Evolutionary conservation across 2,797 vertebrate species (phyloP).

Genomic region (Chelidonichthys spinosus): DNA sequence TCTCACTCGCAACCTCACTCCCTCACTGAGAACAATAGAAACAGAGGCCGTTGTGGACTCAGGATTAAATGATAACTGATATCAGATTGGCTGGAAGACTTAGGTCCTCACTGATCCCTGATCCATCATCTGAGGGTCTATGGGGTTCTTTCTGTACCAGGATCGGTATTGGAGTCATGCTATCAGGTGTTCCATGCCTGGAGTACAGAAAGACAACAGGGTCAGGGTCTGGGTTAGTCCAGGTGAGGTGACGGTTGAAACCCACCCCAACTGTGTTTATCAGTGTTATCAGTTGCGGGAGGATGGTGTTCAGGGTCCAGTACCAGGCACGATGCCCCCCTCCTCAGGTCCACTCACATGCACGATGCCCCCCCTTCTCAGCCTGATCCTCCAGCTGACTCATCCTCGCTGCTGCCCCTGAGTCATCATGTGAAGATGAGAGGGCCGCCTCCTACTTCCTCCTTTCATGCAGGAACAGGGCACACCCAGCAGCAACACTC

Average conservation of each 20-base stretch:
- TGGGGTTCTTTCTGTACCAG: too few species aligned
- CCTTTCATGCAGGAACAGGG: slow-evolving; percentile 58
- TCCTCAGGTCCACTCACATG: slow-evolving; percentile 28
- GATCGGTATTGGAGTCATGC: neutral
- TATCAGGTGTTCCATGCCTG: slow-evolving; percentile 6
- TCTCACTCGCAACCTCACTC: too few species aligned
- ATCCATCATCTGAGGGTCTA: too few species aligned
- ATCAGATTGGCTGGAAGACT: too few species aligned
- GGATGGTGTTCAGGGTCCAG: slow-evolving; percentile 10
- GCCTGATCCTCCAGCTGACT: slow-evolving; percentile 55
- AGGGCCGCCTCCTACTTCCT: slow-evolving; percentile 70
- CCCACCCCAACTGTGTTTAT: too few species aligned
- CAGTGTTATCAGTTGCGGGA: too few species aligned
- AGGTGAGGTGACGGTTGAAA: slow-evolving; percentile 11
- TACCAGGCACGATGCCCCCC: slow-evolving; percentile 43
- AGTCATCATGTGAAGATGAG: slow-evolving; percentile 70
- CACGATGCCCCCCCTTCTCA: slow-evolving; percentile 21
- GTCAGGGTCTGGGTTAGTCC: neutral
- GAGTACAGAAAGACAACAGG: neutral
- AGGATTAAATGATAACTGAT: too few species aligned
- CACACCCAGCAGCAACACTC: slow-evolving; percentile 75
- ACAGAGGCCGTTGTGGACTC: too few species aligned
- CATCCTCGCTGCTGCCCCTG: slow-evolving; percentile 50
- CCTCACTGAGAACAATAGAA: too few species aligned
- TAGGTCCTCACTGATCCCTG: too few species aligned